Base-by-base conservation (phyloP, 2,113 vertebrate species). In the Dinomys branickii region DNA sequence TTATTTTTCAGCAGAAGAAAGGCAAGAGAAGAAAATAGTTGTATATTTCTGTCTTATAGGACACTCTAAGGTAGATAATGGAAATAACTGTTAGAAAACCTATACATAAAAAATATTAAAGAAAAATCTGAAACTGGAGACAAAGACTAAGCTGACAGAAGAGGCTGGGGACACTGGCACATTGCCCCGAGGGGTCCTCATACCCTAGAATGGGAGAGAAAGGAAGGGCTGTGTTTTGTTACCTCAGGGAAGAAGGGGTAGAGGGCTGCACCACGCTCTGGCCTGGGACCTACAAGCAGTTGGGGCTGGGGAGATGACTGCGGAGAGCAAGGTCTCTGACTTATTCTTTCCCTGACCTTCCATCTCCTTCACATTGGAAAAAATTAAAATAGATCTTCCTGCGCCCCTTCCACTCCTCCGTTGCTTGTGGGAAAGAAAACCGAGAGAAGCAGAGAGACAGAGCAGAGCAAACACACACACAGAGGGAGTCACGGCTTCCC, bases 1-100 rank as follows among this genome's bases (percentile, higher is more conserved):
- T 88, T 61, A 87, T 14, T 88, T 97, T 65, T 38, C 16, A 94
- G 30, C 30, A 84, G 20, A 77, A 26, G 7, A 59, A 95, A 93
- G 19, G 58, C 19, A 91, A 89, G 59, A 88, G 91, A 86, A 84
- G 58, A 90, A 30, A 95, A 22, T 84, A 58, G 54, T 78, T 84
- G 69, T 33, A 35, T 4, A 24, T 86, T 75, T 92, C 3, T 78
- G 24, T 28, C 73, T 85, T 69, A 61, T 63, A 26, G 71, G 59
- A 67, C 65, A 56, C 1, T 13, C 0, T 59, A 59, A 81, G 41
- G 88, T 75, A 38, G 41, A 44, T 61, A 54, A 92, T 59, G n/a
- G 8, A 52, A 91, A 26, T 77, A 54, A 50, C 86, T 88, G 13
- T 33, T 77, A 61, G 35, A 52, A 93, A 52, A 65, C 1, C 4